Percentiles rank a stretch among this genome's conserved stretches.
These are phyloP conservation scores for Diacarnus erythraeanus DNA, from an alignment of 37 sponge, comb jelly and placozoan genomes.

Conservation along the genomic window DNA sequence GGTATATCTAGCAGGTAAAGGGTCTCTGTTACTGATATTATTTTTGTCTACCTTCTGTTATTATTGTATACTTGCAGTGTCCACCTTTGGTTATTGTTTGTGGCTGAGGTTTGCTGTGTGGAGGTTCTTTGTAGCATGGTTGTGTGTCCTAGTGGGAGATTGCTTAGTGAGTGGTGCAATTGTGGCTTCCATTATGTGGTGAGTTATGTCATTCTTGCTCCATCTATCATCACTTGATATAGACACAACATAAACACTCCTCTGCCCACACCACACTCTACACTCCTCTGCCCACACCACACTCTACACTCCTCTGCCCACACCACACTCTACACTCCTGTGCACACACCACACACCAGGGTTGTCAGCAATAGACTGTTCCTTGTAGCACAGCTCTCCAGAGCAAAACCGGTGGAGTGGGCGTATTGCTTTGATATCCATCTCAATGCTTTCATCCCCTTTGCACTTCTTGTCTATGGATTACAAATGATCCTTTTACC, in stretches of 20 bases:
- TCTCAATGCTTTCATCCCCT: slow-evolving; percentile 89
- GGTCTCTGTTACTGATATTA: not conserved
- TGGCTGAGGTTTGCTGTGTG: slow-evolving; percentile 53
- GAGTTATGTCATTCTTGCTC: not conserved
- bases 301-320: not conserved
- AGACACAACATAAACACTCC: not conserved
- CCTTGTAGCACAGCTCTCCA: not conserved
- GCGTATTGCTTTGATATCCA: slow-evolving; percentile 97
- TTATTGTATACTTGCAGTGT: slow-evolving; percentile 30
- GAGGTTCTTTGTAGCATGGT: slow-evolving; percentile 72
- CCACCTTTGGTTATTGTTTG: slow-evolving; percentile 66
- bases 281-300: not conserved
- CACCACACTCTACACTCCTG: not conserved
- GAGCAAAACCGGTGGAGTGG: slow-evolving; percentile 78
- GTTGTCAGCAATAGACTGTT: slow-evolving; percentile 42
- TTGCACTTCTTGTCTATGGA: slow-evolving; percentile 80
- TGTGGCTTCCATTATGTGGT: slow-evolving; percentile 87
- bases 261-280: not conserved
- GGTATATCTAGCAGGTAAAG: slow-evolving; percentile 59
- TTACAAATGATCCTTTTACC: slow-evolving; percentile 69
- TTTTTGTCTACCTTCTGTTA: not conserved
- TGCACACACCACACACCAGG: slow-evolving; percentile 25
- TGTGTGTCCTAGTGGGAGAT: slow-evolving; percentile 86
- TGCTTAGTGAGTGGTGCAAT: slow-evolving; percentile 76
- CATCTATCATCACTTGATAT: slow-evolving; percentile 1